Evolutionary conservation across 1,140 invertebrate genomes (phyloP).

Genomic region (Pristionchus pacificus): DNA sequence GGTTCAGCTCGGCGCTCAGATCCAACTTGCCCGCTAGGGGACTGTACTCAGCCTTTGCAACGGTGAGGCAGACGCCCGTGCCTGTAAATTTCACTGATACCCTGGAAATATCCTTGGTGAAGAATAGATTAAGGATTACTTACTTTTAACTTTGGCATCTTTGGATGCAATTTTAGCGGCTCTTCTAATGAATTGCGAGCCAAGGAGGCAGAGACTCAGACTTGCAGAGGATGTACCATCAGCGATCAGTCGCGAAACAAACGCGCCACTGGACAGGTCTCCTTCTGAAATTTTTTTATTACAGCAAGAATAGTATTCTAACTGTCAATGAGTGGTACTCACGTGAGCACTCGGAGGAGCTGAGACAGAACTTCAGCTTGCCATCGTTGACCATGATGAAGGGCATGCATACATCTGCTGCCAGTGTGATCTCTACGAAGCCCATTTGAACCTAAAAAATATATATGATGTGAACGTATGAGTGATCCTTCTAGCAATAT

Average conservation of each 20-base stretch:
- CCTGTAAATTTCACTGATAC: background rate
- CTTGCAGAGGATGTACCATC: background rate
- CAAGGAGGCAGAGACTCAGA: slow-evolving; percentile 10
- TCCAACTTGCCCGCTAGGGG: slow-evolving; percentile 3
- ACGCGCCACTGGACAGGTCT: background rate
- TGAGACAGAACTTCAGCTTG: slow-evolving; percentile 2
- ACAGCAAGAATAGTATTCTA: too few relatives aligned
- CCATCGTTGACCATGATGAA: background rate
- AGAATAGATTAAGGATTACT: too few relatives aligned
- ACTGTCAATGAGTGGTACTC: too few relatives aligned
- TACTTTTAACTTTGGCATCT: too few relatives aligned
- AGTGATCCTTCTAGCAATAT: too few relatives aligned
- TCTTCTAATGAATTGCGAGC: slow-evolving; percentile 6
- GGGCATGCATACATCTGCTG: slow-evolving; percentile 3
- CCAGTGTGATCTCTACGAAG: slow-evolving; percentile 1
- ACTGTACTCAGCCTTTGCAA: slow-evolving; percentile 7
- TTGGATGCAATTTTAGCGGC: background rate
- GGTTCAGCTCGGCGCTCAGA: background rate
- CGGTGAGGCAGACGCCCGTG: background rate
- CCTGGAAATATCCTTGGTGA: background rate
- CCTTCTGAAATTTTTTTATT: too few relatives aligned
- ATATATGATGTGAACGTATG: background rate
- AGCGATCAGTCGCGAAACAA: background rate
- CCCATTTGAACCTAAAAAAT: background rate
- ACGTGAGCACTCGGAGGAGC: too few relatives aligned